Evolutionary conservation across 30 jellyfish, hydroid and myxozoan genomes (phyloP).

Genomic region (Pseudorhiza aurosa): DNA sequence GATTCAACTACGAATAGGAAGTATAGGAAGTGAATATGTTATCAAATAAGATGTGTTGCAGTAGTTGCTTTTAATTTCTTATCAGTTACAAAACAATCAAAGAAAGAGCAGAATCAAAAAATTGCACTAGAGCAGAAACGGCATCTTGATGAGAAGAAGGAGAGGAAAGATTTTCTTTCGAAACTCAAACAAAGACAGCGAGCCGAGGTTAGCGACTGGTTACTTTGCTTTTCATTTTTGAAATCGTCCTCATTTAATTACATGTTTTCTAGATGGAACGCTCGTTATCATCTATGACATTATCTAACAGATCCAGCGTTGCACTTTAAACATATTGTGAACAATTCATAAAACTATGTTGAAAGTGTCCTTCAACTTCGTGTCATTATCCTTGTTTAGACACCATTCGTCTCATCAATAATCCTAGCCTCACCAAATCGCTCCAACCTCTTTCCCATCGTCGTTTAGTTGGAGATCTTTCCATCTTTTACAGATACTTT

Average conservation of each 20-base stretch:
- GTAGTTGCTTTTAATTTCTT: not conserved
- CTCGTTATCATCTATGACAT: not conserved
- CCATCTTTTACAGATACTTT: too few species aligned
- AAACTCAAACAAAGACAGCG: conserved; percentile 52
- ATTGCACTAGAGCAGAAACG: conserved; percentile 36
- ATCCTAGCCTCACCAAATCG: too few species aligned
- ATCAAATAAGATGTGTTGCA: not conserved
- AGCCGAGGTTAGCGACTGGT: conserved; percentile 33
- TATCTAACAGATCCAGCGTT: not conserved
- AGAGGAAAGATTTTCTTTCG: conserved; percentile 10
- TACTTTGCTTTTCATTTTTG: not conserved
- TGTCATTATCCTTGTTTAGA: too few species aligned
- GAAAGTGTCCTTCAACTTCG: too few species aligned
- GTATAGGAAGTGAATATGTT: not conserved
- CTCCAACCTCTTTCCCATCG: too few species aligned
- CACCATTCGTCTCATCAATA: too few species aligned
- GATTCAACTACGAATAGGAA: too few species aligned
- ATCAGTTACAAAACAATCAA: conserved; percentile 38
- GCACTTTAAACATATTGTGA: too few species aligned
- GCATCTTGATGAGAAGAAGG: conserved; percentile 30
- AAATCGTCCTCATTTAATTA: too few species aligned
- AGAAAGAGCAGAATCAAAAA: conserved; percentile 34
- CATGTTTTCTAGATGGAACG: not conserved
- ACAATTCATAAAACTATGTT: too few species aligned
- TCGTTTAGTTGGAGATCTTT: too few species aligned